A percentile compares a stretch with the other conserved stretches of the same genome.
Conservation (phyloP, 1,140 invertebrate genomes). For the Apis florea region DNA sequence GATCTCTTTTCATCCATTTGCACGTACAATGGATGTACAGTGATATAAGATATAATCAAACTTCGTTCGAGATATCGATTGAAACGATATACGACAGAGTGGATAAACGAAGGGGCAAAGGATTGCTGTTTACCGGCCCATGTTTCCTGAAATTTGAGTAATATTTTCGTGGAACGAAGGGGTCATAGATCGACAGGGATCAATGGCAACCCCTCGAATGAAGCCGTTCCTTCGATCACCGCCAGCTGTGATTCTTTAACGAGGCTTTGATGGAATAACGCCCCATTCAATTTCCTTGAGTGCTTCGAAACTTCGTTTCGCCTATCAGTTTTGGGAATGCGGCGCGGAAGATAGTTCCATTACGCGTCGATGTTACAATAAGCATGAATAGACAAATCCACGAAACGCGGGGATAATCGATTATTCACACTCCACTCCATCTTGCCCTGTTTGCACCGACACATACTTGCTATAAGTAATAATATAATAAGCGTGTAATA, state of each 20-base stretch:
- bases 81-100: too few relatives aligned
- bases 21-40: too few relatives aligned
- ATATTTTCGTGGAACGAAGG: constrained; percentile 47
- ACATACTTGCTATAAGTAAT: too few relatives aligned
- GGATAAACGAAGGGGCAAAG: neutral
- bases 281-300: constrained; percentile 58
- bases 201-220: constrained; percentile 51
- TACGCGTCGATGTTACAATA: constrained; percentile 38
- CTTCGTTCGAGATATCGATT: neutral
- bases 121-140: neutral
- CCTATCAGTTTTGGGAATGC: constrained; percentile 15
- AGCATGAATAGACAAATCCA: constrained; percentile 24
- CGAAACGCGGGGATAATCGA: constrained; percentile 13
- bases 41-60: neutral
- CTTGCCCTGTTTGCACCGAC: neutral
- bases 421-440: constrained; percentile 10
- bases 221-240: constrained; percentile 48
- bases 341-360: constrained; percentile 4
- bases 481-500: too few relatives aligned
- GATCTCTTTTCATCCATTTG: too few relatives aligned
- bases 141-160: constrained; percentile 37
- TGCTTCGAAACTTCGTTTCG: constrained; percentile 34
- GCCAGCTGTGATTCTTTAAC: constrained; percentile 56
- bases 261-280: constrained; percentile 53
- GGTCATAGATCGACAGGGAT: constrained; percentile 48